Percentiles rank a stretch among this genome's conserved stretches.
phyloP scores from a whole-genome alignment of 1,140 invertebrate species.

The Grapholita molesta region DNA sequence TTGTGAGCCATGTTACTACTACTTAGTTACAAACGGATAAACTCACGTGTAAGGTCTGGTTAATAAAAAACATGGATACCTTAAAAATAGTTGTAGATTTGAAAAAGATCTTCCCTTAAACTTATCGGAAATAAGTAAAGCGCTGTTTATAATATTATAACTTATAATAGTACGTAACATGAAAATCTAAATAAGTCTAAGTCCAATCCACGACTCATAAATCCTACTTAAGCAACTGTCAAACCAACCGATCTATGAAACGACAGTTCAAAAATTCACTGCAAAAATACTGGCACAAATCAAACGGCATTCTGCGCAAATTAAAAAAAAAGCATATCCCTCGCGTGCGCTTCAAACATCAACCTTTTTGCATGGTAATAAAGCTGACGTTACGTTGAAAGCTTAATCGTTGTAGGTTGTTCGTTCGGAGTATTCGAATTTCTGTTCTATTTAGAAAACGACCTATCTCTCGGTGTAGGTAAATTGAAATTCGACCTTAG shows the following conservation, averaged over 20 bases:
- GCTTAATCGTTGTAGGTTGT: background rate
- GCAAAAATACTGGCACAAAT: conserved; percentile 2
- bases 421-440: background rate
- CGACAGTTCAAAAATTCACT: background rate
- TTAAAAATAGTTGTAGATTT: too few species aligned
- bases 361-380: background rate
- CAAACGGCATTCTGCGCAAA: background rate
- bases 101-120: too few species aligned
- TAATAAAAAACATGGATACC: too few species aligned
- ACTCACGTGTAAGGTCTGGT: too few species aligned
- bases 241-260: background rate
- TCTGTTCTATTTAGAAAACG: background rate
- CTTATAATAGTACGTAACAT: too few species aligned
- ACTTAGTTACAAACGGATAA: too few species aligned
- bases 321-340: background rate
- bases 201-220: background rate
- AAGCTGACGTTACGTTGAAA: background rate
- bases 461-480: background rate
- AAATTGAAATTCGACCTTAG: background rate
- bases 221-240: background rate
- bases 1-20: too few species aligned
- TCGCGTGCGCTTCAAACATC: background rate
- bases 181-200: background rate
- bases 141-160: too few species aligned
- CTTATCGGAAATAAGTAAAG: too few species aligned